Percentiles rank a stretch among this genome's conserved stretches.
phyloP scores from a whole-genome alignment of 2,113 vertebrate species.

The Notarius quadriscutis region DNA sequence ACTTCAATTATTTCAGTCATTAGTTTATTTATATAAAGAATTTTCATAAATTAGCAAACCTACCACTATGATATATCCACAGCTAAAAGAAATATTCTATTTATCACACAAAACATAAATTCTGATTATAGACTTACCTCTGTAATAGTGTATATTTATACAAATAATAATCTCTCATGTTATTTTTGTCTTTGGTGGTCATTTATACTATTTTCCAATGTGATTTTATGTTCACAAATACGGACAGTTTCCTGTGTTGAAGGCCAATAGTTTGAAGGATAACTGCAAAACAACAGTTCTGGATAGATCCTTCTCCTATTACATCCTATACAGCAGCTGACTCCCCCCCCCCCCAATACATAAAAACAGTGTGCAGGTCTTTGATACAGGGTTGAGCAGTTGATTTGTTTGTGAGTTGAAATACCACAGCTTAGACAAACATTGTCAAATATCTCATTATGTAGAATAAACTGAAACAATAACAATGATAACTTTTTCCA shows the following conservation, averaged over 20 bases:
- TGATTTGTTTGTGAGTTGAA: neutral
- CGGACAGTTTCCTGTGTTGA: neutral
- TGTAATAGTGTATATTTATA: conserved; percentile 20
- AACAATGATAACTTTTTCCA: neutral
- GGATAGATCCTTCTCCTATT: neutral
- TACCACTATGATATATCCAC: conserved; percentile 40
- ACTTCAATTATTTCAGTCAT: neutral
- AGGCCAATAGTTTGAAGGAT: neutral
- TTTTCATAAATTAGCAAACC: conserved; percentile 47
- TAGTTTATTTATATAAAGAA: conserved; percentile 51
- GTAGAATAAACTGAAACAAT: neutral
- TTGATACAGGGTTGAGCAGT: neutral
- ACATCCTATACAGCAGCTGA: neutral
- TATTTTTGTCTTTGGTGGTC: neutral
- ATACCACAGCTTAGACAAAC: conserved; percentile 9
- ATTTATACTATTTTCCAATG: neutral
- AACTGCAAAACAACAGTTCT: neutral
- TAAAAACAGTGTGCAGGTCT: neutral
- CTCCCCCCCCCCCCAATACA: neutral
- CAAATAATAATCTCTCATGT: neutral
- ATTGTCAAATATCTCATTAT: neutral
- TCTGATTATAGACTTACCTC: neutral
- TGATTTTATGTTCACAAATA: neutral
- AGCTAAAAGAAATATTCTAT: conserved; percentile 4
- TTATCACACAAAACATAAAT: conserved; percentile 27